These are phyloP conservation scores for Leptopilina myrica DNA, from an alignment of 2,888 invertebrate species.

Conservation along the genomic window DNA sequence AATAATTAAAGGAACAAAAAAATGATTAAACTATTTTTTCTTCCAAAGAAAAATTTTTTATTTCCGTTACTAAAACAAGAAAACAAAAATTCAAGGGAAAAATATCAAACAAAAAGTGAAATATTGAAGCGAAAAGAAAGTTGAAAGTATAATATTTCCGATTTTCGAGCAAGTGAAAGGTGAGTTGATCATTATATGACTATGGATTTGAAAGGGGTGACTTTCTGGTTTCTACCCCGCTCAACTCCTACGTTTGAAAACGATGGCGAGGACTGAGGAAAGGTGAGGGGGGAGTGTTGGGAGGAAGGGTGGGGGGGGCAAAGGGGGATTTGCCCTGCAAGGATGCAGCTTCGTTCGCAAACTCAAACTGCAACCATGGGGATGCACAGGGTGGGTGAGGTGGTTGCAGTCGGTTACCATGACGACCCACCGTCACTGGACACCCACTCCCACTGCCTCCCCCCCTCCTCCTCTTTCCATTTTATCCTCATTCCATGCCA, in stretches of 20 bases:
- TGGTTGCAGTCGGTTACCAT: slow-evolving; percentile 75
- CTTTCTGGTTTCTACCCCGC: slow-evolving; percentile 58
- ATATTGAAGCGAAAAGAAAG: too few species aligned
- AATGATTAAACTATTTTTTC: too few species aligned
- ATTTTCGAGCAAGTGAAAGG: slow-evolving; percentile 5
- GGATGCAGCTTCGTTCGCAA: slow-evolving; percentile 69
- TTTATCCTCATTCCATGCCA: slow-evolving; percentile 64
- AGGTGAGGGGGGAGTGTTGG: too few species aligned
- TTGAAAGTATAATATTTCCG: slow-evolving; percentile 4
- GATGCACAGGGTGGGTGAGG: slow-evolving; percentile 69
- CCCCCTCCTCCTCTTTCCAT: slow-evolving; percentile 24
- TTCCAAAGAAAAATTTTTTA: too few species aligned
- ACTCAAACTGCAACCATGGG: slow-evolving; percentile 73
- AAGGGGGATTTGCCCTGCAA: slow-evolving; percentile 64
- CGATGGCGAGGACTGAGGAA: too few species aligned
- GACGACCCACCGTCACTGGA: slow-evolving; percentile 75
- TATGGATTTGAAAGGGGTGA: slow-evolving; percentile 68
- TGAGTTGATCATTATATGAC: slow-evolving; percentile 68
- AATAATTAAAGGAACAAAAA: too few species aligned
- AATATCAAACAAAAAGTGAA: too few species aligned
- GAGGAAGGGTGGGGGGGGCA: slow-evolving; percentile 59
- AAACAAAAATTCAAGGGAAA: too few species aligned
- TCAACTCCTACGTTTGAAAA: slow-evolving; percentile 37
- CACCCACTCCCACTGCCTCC: slow-evolving; percentile 56
- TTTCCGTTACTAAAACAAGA: too few species aligned